Evolutionary conservation across 2,888 invertebrate species (phyloP).

Genomic region (Drymonia ruficornis): DNA sequence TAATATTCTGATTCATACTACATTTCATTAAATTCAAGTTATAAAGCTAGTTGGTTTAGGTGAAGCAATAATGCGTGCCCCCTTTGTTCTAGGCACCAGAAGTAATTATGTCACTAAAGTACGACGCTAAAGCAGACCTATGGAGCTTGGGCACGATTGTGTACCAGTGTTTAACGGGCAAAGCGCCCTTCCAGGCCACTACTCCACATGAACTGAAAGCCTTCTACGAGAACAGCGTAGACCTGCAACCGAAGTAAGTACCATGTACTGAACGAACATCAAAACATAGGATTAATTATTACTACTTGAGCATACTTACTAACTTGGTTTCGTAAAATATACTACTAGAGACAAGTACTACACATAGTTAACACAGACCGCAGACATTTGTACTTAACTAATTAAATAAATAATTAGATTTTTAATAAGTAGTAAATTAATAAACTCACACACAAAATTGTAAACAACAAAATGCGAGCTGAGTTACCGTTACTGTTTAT

Average conservation of each 20-base stretch:
- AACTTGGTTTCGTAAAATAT: too few relatives aligned
- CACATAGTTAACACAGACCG: too few relatives aligned
- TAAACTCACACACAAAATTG: too few relatives aligned
- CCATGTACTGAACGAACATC: neutral
- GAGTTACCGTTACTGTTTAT: neutral
- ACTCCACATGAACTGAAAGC: conserved; percentile 98
- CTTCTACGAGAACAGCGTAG: conserved; percentile 98
- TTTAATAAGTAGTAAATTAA: too few relatives aligned
- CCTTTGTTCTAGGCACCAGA: conserved; percentile 92
- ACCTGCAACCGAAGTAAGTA: conserved; percentile 94
- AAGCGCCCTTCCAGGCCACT: conserved; percentile 99
- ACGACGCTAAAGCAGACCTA: conserved; percentile 99
- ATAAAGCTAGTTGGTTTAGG: neutral
- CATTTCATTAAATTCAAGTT: conserved; percentile 3
- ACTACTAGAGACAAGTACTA: too few relatives aligned
- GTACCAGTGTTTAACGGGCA: conserved; percentile 98
- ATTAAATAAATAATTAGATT: too few relatives aligned
- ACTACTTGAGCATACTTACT: too few relatives aligned
- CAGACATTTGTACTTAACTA: too few relatives aligned
- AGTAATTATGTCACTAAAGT: conserved; percentile 99
- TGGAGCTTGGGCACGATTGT: conserved; percentile 99
- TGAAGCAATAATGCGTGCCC: neutral
- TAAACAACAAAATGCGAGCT: too few relatives aligned
- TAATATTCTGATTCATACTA: conserved; percentile 63
- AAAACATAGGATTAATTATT: too few relatives aligned